phyloP scores from a whole-genome alignment of 2,888 invertebrate species.

The Stomorhina lunata region DNA sequence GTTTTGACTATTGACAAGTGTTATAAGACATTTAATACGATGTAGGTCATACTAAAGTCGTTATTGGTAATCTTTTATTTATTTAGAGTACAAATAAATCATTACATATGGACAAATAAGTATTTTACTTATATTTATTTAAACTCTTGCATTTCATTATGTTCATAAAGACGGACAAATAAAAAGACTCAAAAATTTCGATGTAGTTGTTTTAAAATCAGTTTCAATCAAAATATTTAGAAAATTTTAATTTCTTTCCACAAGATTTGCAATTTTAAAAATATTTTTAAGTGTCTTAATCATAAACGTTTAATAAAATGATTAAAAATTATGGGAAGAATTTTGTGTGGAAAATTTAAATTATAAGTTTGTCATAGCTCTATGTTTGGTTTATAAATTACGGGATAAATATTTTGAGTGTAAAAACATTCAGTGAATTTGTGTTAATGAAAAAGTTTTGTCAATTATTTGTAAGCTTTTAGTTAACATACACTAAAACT shows the following conservation, averaged over 20 bases:
- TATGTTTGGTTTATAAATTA: neutral
- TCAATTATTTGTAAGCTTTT: constrained; percentile 54
- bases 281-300: too few species aligned
- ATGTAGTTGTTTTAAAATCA: too few species aligned
- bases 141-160: constrained; percentile 12
- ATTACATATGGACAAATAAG: neutral
- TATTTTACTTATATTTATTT: constrained; percentile 7
- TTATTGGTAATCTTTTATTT: too few species aligned
- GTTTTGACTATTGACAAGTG: too few species aligned
- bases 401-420: neutral
- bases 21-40: too few species aligned
- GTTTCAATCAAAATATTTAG: too few species aligned
- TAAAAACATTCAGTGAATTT: constrained; percentile 5
- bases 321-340: too few species aligned
- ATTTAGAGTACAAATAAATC: neutral
- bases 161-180: neutral
- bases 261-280: too few species aligned
- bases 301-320: too few species aligned
- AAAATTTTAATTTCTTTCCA: too few species aligned
- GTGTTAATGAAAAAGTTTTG: constrained; percentile 60
- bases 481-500: constrained; percentile 12
- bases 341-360: too few species aligned
- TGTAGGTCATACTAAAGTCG: too few species aligned
- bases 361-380: neutral
- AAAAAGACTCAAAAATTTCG: neutral